Percentiles rank a stretch among this genome's conserved stretches.
Conservation (phyloP, 2,797 vertebrate genomes). For the Pogonophryne albipinna region DNA sequence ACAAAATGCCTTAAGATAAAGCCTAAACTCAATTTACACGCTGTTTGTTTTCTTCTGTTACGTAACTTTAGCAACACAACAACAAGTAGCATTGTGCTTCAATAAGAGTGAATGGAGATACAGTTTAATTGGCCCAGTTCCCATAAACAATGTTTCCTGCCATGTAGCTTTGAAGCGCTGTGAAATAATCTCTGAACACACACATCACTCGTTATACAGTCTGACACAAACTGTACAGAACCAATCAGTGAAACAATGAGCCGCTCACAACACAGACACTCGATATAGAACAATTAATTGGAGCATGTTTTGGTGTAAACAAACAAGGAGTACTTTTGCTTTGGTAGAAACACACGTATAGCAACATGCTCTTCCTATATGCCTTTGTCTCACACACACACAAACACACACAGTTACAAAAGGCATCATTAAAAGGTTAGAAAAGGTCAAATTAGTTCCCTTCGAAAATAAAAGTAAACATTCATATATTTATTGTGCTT, state of each 20-base stretch:
- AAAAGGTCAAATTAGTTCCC: no score
- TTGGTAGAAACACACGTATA: background rate
- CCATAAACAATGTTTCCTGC: constrained; percentile 1
- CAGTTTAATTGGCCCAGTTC: constrained; percentile 35
- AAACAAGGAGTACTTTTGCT: constrained; percentile 9
- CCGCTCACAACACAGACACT: background rate
- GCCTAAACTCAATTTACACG: background rate
- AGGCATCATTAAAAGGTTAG: no score
- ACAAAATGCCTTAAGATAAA: background rate
- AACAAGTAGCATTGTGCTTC: constrained; percentile 10
- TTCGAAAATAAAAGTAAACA: no score
- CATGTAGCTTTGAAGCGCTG: background rate
- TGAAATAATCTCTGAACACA: background rate
- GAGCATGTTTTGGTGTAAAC: constrained; percentile 18
- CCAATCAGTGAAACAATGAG: constrained; percentile 1
- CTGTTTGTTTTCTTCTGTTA: constrained; percentile 1
- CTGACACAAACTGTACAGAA: constrained; percentile 7
- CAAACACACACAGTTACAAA: background rate
- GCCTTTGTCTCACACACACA: background rate
- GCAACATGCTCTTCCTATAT: background rate
- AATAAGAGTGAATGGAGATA: background rate
- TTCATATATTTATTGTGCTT: no score
- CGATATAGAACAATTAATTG: constrained; percentile 10
- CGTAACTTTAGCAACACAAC: constrained; percentile 8
- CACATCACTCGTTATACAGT: background rate